Evolutionary conservation across 2,113 vertebrate genomes (phyloP).

Genomic region (Ophiodon elongatus): DNA sequence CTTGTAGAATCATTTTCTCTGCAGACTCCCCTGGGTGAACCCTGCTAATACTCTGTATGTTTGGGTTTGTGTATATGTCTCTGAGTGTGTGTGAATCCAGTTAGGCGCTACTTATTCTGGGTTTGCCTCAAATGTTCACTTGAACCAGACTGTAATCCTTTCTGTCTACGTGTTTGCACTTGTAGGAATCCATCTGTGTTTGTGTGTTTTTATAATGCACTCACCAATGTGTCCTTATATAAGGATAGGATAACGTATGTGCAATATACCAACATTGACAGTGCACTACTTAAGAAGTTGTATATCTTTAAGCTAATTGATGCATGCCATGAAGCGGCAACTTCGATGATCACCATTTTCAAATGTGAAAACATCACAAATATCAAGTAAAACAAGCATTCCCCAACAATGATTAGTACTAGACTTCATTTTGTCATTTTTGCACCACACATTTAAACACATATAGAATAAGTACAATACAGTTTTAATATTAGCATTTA

Average conservation of each 20-base stretch:
- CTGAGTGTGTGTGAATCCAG: conserved; percentile 23
- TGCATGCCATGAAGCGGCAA: neutral
- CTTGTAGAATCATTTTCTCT: conserved; percentile 53
- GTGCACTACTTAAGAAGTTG: neutral
- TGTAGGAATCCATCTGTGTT: conserved; percentile 12
- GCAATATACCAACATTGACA: neutral
- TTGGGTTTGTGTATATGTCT: conserved; percentile 41
- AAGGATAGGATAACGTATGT: neutral
- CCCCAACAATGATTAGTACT: no score
- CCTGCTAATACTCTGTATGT: conserved; percentile 42
- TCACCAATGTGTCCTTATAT: neutral
- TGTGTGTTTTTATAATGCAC: neutral
- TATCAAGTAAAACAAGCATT: neutral
- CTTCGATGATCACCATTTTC: neutral
- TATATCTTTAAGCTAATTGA: neutral
- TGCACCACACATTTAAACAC: neutral
- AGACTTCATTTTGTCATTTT: neutral
- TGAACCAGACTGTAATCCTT: conserved; percentile 36
- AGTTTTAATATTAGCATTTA: neutral
- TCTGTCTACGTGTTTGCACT: conserved; percentile 28
- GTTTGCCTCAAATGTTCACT: conserved; percentile 32
- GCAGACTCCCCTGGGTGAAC: conserved; percentile 61
- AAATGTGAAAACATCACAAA: neutral
- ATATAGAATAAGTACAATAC: neutral
- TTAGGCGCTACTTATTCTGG: conserved; percentile 20